phyloP scores from a whole-genome alignment of 2,797 vertebrate genomes.

The Microtus obscurus region DNA sequence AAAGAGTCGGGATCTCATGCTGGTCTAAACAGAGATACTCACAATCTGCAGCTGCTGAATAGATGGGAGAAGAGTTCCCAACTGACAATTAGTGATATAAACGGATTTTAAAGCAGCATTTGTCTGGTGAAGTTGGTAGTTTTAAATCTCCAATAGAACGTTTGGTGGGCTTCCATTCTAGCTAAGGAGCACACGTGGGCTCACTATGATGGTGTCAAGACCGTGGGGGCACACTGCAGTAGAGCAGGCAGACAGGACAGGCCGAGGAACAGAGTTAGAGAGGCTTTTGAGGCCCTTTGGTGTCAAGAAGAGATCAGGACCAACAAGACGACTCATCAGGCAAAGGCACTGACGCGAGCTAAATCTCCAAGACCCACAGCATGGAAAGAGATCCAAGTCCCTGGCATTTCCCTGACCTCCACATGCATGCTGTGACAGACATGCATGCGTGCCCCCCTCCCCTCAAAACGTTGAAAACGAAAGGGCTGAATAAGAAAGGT shows the following conservation, averaged over 20 bases:
- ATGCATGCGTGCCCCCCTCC: background rate
- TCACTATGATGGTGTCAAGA: background rate
- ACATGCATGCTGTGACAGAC: background rate
- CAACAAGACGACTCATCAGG: background rate
- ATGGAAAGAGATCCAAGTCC: background rate
- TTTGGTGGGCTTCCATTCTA: background rate
- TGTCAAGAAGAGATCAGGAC: background rate
- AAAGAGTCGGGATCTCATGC: background rate
- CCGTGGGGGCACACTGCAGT: background rate
- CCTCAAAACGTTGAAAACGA: background rate
- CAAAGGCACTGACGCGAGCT: background rate
- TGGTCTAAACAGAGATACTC: background rate
- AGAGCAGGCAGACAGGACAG: conserved; percentile 5
- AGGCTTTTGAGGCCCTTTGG: background rate
- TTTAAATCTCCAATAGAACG: background rate
- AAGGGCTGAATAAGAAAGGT: background rate
- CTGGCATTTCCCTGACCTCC: background rate
- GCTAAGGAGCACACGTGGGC: background rate
- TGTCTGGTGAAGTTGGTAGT: conserved; percentile 10
- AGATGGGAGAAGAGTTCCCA: background rate
- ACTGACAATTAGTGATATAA: conserved; percentile 6
- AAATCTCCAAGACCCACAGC: no score
- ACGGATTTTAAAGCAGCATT: background rate
- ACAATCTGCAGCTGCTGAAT: background rate
- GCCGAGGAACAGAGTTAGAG: background rate